Evolutionary conservation across 2,797 vertebrate species (phyloP), one percentile per base, ranked within the genome.

Genomic region (Malurus leucopterus): DNA sequence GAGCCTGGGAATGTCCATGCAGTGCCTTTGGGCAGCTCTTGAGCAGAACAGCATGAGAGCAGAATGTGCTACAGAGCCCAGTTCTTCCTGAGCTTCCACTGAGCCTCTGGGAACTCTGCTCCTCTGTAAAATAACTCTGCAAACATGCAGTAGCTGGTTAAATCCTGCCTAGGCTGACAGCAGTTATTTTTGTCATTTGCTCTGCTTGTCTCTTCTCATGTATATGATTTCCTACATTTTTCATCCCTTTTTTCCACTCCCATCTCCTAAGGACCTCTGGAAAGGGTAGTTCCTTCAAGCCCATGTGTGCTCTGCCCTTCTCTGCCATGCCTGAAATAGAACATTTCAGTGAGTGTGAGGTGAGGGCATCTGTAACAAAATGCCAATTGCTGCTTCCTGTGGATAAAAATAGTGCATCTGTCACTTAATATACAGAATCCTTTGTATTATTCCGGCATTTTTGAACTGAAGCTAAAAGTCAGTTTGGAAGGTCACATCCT

Each of bases 401-500:
- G 73, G 58, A 50, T 67, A 92, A 92, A 84, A 58, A 91, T 75
- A 90, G 82, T 9, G 17, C 19, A 2, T 63, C 84, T 92, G 90
- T 84, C 93, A 92, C 68, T 76, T 81, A 84, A 68, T n/a, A 84
- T 81, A 88, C 40, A 73, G 71, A 92, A 79, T 50, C n/a, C 34
- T 91, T 79, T 86, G 67, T 87, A 26, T 63, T 90, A 50, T 54
- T 89, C 38, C 30, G 44, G 68, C 83, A 61, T 86, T 92, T 89
- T 59, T 68, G 50, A 93, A 70, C 32, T 12, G 46, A 75, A 81
- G 76, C 74, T 81, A 72, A 46, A 89, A 86, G 68, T 72, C 41
- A 61, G 51, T 81, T 70, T 68, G 80, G 83, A 93, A 92, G 85
- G 90, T 95, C 80, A 91, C 79, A 61, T 89, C 47, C 22, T 90